Evolutionary conservation across 2,888 invertebrate species (phyloP).

Genomic region (Erebia ligea): DNA sequence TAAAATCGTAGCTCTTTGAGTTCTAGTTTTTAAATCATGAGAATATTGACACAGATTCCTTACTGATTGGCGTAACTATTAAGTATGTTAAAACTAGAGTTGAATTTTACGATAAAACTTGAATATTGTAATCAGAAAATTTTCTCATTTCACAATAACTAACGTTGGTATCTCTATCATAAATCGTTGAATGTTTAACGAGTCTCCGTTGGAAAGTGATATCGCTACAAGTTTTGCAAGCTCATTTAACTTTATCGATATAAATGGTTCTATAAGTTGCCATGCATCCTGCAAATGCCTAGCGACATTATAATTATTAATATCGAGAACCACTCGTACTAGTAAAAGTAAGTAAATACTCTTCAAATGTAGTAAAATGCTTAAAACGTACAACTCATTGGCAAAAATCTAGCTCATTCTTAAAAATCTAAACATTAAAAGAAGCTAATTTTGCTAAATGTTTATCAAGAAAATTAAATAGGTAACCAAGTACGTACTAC

Average conservation of each 20-base stretch:
- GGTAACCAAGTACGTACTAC: background rate
- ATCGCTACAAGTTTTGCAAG: conserved; percentile 29
- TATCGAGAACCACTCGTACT: background rate
- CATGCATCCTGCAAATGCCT: conserved; percentile 48
- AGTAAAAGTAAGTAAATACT: background rate
- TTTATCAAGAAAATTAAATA: too few relatives aligned
- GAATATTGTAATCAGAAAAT: background rate
- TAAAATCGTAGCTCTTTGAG: background rate
- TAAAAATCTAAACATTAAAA: too few relatives aligned
- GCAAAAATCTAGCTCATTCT: too few relatives aligned
- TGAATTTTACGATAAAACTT: background rate
- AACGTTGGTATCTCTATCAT: background rate
- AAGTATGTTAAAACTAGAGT: background rate
- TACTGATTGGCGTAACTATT: background rate
- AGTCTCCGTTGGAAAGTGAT: conserved; percentile 38
- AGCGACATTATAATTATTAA: conserved; percentile 18
- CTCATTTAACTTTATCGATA: conserved; percentile 48
- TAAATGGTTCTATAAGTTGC: conserved; percentile 49
- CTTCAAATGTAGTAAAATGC: background rate
- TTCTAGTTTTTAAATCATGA: background rate
- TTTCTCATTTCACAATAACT: conserved; percentile 10
- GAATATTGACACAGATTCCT: background rate
- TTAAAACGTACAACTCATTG: background rate
- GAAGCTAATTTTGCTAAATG: too few relatives aligned
- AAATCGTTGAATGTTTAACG: conserved; percentile 17